phyloP scores from a whole-genome alignment of 92 coral and sea anemone species.

The Porites lobata region DNA sequence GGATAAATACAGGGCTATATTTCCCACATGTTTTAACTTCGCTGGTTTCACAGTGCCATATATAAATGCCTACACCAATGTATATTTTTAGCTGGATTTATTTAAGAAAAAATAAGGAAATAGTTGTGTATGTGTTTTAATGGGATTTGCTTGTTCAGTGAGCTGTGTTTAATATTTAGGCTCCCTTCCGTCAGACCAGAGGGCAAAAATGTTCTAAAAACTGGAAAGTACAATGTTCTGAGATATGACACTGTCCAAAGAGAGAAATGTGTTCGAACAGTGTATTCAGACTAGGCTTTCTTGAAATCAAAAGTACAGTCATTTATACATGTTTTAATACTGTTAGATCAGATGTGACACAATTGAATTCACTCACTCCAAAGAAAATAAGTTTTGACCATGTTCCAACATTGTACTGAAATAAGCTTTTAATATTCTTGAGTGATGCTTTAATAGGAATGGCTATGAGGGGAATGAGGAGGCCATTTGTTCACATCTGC shows the following conservation, averaged over 20 bases:
- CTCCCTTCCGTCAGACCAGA: constrained; percentile 50
- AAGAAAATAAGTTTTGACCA: constrained; percentile 47
- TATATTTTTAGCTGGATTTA: constrained; percentile 24
- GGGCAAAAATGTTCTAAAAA: constrained; percentile 42
- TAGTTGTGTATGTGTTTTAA: too few relatives aligned
- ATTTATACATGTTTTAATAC: constrained; percentile 36
- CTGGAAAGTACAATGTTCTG: constrained; percentile 40
- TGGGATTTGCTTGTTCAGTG: constrained; percentile 39
- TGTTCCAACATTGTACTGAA: constrained; percentile 54
- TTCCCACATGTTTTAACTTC: constrained; percentile 3
- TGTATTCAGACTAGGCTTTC: constrained; percentile 52
- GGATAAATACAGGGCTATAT: constrained; percentile 39
- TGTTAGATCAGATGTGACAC: constrained; percentile 52
- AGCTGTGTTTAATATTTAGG: constrained; percentile 9
- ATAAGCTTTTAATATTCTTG: constrained; percentile 40
- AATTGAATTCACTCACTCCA: constrained; percentile 48
- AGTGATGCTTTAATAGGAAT: constrained; percentile 32
- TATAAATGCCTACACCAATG: neutral
- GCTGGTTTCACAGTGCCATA: constrained; percentile 33
- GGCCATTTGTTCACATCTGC: constrained; percentile 48
- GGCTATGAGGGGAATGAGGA: constrained; percentile 47
- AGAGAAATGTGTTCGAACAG: constrained; percentile 42
- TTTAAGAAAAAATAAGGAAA: too few relatives aligned
- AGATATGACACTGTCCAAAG: constrained; percentile 26
- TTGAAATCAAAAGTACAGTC: constrained; percentile 54